phyloP scores from a whole-genome alignment of 2,797 vertebrate species.

The Gymnothorax reevesii region DNA sequence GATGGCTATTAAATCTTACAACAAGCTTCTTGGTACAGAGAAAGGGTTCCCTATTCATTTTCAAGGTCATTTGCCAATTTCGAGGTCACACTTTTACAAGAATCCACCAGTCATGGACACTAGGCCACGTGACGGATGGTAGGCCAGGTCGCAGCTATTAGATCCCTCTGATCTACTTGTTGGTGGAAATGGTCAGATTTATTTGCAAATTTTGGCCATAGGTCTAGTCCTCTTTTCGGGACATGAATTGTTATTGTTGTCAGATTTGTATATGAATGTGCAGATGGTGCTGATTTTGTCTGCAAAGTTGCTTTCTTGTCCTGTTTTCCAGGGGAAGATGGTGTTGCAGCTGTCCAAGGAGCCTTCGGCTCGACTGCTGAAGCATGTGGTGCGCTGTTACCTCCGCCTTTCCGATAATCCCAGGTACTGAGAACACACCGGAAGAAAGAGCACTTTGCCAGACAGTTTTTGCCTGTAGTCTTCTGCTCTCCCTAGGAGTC shows the following conservation, averaged over 20 bases:
- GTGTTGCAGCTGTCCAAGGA: constrained; percentile 97
- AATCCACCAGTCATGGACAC: too few species aligned
- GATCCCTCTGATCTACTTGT: too few species aligned
- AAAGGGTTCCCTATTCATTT: too few species aligned
- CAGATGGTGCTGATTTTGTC: neutral
- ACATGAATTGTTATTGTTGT: neutral
- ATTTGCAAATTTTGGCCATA: neutral
- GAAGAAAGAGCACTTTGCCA: neutral
- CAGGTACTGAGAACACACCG: constrained; percentile 76
- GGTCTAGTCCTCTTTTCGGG: neutral
- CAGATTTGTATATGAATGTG: neutral
- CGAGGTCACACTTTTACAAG: too few species aligned
- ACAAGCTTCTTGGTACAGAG: too few species aligned
- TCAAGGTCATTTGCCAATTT: too few species aligned
- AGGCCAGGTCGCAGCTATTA: too few species aligned
- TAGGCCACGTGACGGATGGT: too few species aligned
- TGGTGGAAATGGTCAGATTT: neutral
- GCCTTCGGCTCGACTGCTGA: constrained; percentile 91
- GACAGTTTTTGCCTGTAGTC: neutral
- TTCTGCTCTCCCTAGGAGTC: neutral
- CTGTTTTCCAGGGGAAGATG: constrained; percentile 89
- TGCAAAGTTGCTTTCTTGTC: neutral
- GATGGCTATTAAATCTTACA: too few species aligned
- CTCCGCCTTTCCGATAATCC: constrained; percentile 97
- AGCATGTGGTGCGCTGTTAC: constrained; percentile 96